These are phyloP conservation scores for Oxycera nigricornis DNA, from an alignment of 2,888 invertebrate genomes.

Conservation along the genomic window DNA sequence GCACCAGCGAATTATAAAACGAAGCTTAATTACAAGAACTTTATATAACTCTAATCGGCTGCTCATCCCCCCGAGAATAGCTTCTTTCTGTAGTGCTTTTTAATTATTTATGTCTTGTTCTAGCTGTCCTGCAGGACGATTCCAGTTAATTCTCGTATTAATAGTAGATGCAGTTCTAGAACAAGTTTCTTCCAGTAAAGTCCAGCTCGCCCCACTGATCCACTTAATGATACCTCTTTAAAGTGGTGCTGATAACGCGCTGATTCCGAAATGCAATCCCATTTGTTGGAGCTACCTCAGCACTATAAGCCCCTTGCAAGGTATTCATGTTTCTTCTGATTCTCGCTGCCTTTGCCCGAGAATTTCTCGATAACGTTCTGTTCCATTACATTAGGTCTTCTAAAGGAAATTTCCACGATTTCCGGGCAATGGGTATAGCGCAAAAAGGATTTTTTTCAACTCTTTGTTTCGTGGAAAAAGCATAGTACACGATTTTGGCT, in stretches of 20 bases:
- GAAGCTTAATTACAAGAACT: neutral
- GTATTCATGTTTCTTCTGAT: neutral
- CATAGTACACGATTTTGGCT: neutral
- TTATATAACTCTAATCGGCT: neutral
- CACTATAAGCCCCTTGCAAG: neutral
- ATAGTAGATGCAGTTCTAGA: conserved; percentile 10
- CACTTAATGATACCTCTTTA: neutral
- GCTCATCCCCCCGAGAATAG: neutral
- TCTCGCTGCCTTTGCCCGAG: neutral
- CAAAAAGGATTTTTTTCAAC: conserved; percentile 28
- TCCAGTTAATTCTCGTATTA: conserved; percentile 16
- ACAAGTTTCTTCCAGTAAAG: conserved; percentile 9
- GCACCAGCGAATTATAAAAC: neutral
- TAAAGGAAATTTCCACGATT: conserved; percentile 25
- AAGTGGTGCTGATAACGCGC: neutral
- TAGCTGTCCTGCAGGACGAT: neutral
- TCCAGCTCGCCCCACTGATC: neutral
- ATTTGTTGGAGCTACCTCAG: conserved; percentile 1
- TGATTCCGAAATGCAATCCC: neutral
- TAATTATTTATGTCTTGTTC: conserved; percentile 11
- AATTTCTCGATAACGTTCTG: conserved; percentile 21
- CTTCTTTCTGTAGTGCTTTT: neutral
- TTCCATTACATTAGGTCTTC: conserved; percentile 30
- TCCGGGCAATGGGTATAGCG: conserved; percentile 4
- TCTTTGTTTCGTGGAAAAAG: neutral